Evolutionary conservation across 2,888 invertebrate species (phyloP).

Genomic region (Diploptera punctata): DNA sequence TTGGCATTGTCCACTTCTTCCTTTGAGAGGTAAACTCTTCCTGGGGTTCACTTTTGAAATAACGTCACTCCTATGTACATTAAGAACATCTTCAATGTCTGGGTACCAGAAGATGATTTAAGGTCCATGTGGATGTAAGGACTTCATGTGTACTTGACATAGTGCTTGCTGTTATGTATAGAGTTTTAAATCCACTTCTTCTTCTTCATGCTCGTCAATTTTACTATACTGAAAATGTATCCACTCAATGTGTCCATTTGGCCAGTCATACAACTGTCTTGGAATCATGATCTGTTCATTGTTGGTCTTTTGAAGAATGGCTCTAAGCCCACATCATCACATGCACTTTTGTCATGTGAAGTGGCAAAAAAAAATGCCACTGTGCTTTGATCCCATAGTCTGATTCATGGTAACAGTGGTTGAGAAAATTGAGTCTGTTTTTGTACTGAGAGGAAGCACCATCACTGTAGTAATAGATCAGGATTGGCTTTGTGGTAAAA

Average conservation of each 20-base stretch:
- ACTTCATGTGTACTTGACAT: slow-evolving; percentile 23
- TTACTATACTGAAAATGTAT: slow-evolving; percentile 21
- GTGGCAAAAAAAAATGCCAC: too few relatives aligned
- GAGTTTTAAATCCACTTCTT: neutral
- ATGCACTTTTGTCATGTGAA: too few relatives aligned
- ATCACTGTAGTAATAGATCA: slow-evolving; percentile 45
- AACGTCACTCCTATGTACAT: neutral
- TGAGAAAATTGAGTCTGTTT: slow-evolving; percentile 46
- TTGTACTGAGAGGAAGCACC: slow-evolving; percentile 47
- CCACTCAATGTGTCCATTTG: slow-evolving; percentile 20
- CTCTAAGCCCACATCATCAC: slow-evolving; percentile 5
- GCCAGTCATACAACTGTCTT: slow-evolving; percentile 35
- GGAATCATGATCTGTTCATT: slow-evolving; percentile 37
- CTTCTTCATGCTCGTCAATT: slow-evolving; percentile 19
- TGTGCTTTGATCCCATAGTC: too few relatives aligned
- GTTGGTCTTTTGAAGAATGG: slow-evolving; percentile 35
- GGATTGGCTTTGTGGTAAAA: slow-evolving; percentile 34
- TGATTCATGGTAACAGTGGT: slow-evolving; percentile 46
- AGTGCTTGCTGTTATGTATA: slow-evolving; percentile 1
- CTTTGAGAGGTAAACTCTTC: slow-evolving; percentile 11
- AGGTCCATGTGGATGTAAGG: slow-evolving; percentile 25
- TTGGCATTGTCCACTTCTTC: neutral
- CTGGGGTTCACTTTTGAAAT: slow-evolving; percentile 1
- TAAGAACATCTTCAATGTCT: slow-evolving; percentile 5
- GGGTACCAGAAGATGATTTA: neutral